A percentile compares a stretch with the other conserved stretches of the same genome.
Evolutionary conservation across 2,113 vertebrate genomes (phyloP).

Genomic region (Rhegmatorhina hoffmannsi): DNA sequence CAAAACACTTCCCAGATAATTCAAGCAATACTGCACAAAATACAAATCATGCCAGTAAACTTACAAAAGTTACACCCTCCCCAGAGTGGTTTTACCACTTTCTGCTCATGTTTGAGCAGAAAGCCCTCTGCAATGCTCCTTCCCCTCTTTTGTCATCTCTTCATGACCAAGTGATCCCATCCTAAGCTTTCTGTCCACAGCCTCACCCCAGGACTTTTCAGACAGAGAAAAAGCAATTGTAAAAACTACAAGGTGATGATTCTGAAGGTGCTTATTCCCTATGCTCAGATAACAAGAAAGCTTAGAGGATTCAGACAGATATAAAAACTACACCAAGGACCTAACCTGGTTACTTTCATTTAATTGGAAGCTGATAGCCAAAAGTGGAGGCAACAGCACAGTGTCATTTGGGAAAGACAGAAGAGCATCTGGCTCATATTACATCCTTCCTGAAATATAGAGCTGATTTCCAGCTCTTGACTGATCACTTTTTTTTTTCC

Average conservation of each 20-base stretch:
- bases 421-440: neutral
- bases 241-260: neutral
- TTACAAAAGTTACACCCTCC: neutral
- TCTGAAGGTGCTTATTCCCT: neutral
- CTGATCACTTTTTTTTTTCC: neutral
- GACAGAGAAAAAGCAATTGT: neutral
- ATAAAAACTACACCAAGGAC: neutral
- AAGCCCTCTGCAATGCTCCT: neutral
- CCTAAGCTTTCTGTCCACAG: neutral
- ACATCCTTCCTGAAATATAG: neutral
- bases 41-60: neutral
- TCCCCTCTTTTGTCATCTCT: neutral
- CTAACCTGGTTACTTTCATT: neutral
- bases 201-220: neutral
- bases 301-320: neutral
- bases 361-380: neutral
- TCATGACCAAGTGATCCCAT: accelerated
- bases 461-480: neutral
- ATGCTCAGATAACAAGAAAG: neutral
- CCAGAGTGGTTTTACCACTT: neutral
- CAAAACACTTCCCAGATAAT: neutral
- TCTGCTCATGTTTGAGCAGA: neutral
- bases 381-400: neutral
- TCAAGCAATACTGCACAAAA: neutral
- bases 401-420: neutral